Evolutionary conservation across 2,888 invertebrate species (phyloP).

Genomic region (Dryobotodes eremita): DNA sequence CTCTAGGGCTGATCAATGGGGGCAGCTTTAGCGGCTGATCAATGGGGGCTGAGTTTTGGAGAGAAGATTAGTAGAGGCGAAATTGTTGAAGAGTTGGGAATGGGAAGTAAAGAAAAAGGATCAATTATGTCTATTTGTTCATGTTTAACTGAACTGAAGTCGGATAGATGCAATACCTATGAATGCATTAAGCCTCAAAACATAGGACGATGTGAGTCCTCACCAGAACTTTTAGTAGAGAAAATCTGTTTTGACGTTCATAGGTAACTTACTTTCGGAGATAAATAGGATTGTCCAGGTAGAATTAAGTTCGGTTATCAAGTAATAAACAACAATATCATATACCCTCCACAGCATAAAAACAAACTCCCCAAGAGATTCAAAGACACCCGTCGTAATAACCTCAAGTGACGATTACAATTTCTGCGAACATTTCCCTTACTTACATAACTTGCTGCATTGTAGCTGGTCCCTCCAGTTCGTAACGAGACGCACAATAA

Average conservation of each 20-base stretch:
- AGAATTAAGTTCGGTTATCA: background rate
- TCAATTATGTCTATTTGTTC: background rate
- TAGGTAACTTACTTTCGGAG: background rate
- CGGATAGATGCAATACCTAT: background rate
- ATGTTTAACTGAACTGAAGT: background rate
- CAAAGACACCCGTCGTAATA: conserved; percentile 34
- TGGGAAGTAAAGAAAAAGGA: background rate
- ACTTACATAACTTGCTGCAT: conserved; percentile 54
- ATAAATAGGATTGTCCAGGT: background rate
- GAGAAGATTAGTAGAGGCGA: background rate
- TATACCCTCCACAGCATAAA: background rate
- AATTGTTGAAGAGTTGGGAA: background rate
- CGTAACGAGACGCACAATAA: conserved; percentile 69
- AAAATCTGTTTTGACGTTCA: background rate
- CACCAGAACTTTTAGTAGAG: no score
- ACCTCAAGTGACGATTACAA: conserved; percentile 44
- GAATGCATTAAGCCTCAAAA: no score
- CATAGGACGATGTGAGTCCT: no score
- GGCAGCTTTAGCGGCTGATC: conserved; percentile 42
- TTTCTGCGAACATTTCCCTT: conserved; percentile 52
- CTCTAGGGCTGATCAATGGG: conserved; percentile 46
- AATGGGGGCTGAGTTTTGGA: conserved; percentile 29
- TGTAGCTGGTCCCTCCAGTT: conserved; percentile 64
- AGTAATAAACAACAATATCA: background rate
- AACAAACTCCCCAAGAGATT: conserved; percentile 3